These are phyloP conservation scores for Cancer borealis DNA, from an alignment of 2,888 invertebrate genomes.

Conservation along the genomic window DNA sequence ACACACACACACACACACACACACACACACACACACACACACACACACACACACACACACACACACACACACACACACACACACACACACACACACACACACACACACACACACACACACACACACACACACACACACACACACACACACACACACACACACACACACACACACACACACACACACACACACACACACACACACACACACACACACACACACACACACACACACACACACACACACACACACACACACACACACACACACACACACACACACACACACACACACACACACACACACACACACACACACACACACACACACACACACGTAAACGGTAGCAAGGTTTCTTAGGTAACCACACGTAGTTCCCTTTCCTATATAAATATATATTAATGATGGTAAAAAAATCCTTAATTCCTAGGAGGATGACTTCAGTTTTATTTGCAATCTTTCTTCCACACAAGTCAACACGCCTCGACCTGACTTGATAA, in stretches of 20 bases:
- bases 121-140: no score
- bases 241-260: constrained; percentile 37
- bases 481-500: no score
- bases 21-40: constrained; percentile 37
- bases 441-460: no score
- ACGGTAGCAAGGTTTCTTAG: not conserved
- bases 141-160: no score
- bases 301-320: constrained; percentile 45
- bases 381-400: no score
- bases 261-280: constrained; percentile 36
- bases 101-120: no score
- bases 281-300: constrained; percentile 41
- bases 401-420: no score
- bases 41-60: constrained; percentile 45
- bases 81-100: no score
- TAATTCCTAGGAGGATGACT: no score
- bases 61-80: constrained; percentile 38
- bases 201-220: constrained; percentile 43
- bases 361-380: no score
- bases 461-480: no score
- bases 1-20: constrained; percentile 31
- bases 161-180: constrained; percentile 34
- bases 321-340: constrained; percentile 16
- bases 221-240: constrained; percentile 34
- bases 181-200: constrained; percentile 45